A percentile compares a stretch with the other conserved stretches of the same genome.
phyloP scores from a whole-genome alignment of 2,888 invertebrate species.

The Tetranychus truncatus region DNA sequence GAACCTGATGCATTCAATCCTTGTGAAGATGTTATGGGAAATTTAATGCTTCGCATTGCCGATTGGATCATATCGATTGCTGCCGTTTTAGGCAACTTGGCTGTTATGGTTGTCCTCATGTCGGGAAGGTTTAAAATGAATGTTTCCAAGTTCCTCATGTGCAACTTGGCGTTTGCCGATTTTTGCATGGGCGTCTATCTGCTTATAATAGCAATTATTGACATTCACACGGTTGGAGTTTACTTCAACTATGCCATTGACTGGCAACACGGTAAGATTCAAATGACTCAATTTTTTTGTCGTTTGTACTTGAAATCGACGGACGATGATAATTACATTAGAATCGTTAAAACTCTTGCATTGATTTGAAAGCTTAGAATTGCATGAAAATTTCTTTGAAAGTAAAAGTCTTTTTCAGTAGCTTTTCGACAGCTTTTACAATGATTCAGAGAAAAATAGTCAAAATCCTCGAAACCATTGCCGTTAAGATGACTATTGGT shows the following conservation, averaged over 20 bases:
- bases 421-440: too few relatives aligned
- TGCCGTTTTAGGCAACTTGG: conserved; percentile 62
- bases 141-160: conserved; percentile 53
- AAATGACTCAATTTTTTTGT: too few relatives aligned
- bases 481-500: too few relatives aligned
- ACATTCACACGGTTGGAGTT: conserved; percentile 59
- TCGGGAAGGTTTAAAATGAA: conserved; percentile 32
- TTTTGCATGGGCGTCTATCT: conserved; percentile 69
- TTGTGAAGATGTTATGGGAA: conserved; percentile 75
- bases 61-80: conserved; percentile 70
- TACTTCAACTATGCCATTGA: conserved; percentile 77
- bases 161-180: conserved; percentile 70
- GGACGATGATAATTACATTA: too few relatives aligned
- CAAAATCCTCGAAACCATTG: too few relatives aligned
- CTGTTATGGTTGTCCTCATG: conserved; percentile 57
- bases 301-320: too few relatives aligned
- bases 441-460: too few relatives aligned
- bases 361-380: too few relatives aligned
- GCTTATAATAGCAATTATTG: conserved; percentile 60
- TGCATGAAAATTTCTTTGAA: too few relatives aligned
- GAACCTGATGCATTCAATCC: conserved; percentile 63
- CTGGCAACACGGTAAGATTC: conserved; percentile 54
- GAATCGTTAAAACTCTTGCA: too few relatives aligned
- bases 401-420: too few relatives aligned
- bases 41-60: conserved; percentile 52